Evolutionary conservation across 2,113 vertebrate genomes (phyloP).

Genomic region (Antigone vipio): DNA sequence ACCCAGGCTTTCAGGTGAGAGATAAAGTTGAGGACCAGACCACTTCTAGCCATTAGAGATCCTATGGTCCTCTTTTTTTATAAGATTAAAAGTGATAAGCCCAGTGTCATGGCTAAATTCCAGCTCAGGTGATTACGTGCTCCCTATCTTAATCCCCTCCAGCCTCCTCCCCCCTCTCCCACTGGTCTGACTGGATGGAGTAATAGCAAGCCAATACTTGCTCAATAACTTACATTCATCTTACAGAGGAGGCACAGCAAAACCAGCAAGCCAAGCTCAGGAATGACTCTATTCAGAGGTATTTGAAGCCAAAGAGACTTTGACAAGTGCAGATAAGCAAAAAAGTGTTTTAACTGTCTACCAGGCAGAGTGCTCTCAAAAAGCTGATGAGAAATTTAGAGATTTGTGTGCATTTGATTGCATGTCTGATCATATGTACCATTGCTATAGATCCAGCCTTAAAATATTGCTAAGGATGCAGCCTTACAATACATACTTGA

Average conservation of each 20-base stretch:
- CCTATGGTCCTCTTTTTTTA: too few relatives aligned
- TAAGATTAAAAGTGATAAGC: not conserved
- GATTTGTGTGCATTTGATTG: not conserved
- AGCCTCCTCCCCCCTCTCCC: not conserved
- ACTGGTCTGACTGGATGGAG: not conserved
- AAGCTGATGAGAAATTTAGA: not conserved
- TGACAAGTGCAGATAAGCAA: not conserved
- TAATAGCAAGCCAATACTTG: not conserved
- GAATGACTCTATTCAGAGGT: not conserved
- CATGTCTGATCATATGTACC: not conserved
- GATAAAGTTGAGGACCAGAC: not conserved
- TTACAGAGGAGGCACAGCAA: not conserved
- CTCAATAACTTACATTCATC: not conserved
- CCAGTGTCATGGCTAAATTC: not conserved
- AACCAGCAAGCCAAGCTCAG: not conserved
- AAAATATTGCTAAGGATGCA: slow-evolving; percentile 21
- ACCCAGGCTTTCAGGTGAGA: not conserved
- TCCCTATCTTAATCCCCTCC: not conserved
- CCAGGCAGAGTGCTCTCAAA: not conserved
- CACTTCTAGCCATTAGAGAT: not conserved
- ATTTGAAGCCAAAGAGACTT: not conserved
- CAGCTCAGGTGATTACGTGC: not conserved
- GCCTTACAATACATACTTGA: not conserved
- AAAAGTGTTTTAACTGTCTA: not conserved
- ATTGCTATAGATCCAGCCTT: not conserved